Conservation (phyloP, 2,113 vertebrate species). For the Malaclemys terrapin region DNA sequence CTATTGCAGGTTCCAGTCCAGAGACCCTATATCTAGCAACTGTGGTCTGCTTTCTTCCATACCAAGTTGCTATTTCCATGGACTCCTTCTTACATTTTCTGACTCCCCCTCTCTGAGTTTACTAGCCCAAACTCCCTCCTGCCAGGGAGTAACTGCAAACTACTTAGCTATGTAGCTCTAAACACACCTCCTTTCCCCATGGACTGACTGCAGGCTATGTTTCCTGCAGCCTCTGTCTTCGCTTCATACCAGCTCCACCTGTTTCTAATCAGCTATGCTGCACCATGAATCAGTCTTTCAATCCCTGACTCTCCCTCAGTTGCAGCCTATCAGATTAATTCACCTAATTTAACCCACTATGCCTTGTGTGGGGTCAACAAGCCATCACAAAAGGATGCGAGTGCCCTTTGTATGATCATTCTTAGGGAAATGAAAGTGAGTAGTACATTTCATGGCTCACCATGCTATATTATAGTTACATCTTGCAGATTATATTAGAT, state of each 20-base stretch:
- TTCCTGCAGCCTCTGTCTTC: background rate
- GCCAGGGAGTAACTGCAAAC: background rate
- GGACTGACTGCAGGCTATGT: background rate
- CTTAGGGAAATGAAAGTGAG: conserved; percentile 17
- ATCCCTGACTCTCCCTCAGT: background rate
- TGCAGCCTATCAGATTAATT: background rate
- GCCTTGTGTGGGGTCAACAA: background rate
- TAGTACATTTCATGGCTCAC: conserved; percentile 13
- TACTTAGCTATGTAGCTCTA: background rate
- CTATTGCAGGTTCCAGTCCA: background rate
- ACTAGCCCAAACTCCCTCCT: background rate
- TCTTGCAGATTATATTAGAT: background rate
- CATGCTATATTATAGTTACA: conserved; percentile 38
- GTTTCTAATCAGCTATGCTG: background rate
- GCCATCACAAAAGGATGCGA: background rate
- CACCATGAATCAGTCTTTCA: background rate
- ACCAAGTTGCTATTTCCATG: background rate
- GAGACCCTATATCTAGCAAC: background rate
- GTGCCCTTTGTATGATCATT: background rate
- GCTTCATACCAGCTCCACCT: background rate
- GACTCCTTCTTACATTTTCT: background rate
- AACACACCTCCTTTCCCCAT: background rate
- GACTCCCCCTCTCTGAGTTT: background rate
- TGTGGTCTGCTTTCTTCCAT: background rate
- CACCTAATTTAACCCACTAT: background rate